A percentile compares a stretch with the other conserved stretches of the same genome.
Evolutionary conservation across 1,140 invertebrate genomes (phyloP).

Genomic region (Samia ricini): DNA sequence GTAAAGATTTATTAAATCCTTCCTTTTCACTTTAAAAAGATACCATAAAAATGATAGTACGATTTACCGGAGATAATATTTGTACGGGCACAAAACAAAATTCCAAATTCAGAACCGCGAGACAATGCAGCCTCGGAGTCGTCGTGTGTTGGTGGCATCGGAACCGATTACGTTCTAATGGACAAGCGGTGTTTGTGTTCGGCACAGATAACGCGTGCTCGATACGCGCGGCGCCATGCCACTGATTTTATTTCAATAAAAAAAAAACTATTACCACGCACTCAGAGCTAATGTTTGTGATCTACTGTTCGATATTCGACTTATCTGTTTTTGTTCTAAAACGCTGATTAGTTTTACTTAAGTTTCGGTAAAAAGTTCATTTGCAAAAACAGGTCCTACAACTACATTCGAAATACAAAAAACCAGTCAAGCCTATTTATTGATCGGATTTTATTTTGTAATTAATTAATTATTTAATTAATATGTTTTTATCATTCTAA

Average conservation of each 20-base stretch:
- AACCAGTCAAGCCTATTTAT: no score
- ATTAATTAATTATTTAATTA: no score
- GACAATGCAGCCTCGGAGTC: conserved; percentile 44
- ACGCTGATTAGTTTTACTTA: conserved; percentile 11
- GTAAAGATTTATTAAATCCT: not conserved
- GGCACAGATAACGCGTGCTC: conserved; percentile 55
- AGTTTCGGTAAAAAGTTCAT: conserved; percentile 8
- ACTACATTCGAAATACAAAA: no score
- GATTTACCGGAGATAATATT: not conserved
- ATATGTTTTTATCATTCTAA: no score
- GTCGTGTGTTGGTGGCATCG: conserved; percentile 60
- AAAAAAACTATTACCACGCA: conserved; percentile 28
- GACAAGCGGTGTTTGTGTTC: conserved; percentile 73
- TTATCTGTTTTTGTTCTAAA: conserved; percentile 21
- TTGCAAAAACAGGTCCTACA: no score
- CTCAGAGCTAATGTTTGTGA: conserved; percentile 30
- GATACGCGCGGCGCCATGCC: conserved; percentile 69
- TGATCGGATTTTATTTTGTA: no score
- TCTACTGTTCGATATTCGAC: conserved; percentile 31
- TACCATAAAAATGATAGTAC: not conserved
- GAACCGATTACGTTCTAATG: conserved; percentile 69
- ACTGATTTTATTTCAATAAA: conserved; percentile 45
- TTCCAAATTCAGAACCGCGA: conserved; percentile 48
- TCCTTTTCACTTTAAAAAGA: not conserved
- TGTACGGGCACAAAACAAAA: conserved; percentile 13